Percentiles rank a stretch among this genome's conserved stretches.
phyloP scores from a whole-genome alignment of 1,140 invertebrate species.

The Coptotermes formosanus region DNA sequence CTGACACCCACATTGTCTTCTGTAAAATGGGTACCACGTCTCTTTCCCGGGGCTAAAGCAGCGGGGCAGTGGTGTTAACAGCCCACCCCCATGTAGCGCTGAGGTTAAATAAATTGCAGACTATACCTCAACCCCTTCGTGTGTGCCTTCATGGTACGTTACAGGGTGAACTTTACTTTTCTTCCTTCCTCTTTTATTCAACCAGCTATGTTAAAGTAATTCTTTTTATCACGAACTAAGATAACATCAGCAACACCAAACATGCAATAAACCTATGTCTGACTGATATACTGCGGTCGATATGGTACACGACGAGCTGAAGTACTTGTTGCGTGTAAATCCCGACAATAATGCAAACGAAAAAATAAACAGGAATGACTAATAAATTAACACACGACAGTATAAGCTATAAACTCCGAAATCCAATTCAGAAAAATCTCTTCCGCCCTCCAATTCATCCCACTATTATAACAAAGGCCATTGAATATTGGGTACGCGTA shows the following conservation, averaged over 20 bases:
- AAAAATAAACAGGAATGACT: background rate
- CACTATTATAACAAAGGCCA: conserved; percentile 7
- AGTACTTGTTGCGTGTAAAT: background rate
- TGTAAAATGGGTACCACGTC: too few relatives aligned
- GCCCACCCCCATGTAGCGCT: too few relatives aligned
- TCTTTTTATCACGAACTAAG: too few relatives aligned
- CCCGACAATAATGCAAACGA: background rate
- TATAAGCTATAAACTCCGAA: background rate
- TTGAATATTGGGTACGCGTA: background rate
- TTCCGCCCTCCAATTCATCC: background rate
- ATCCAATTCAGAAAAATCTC: background rate
- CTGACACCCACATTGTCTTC: too few relatives aligned
- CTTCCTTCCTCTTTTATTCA: too few relatives aligned
- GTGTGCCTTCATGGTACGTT: too few relatives aligned
- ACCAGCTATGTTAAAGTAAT: too few relatives aligned
- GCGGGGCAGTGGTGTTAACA: too few relatives aligned
- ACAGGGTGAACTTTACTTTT: too few relatives aligned
- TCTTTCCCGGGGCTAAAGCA: too few relatives aligned
- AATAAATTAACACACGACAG: conserved; percentile 10
- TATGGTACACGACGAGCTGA: background rate
- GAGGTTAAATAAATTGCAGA: too few relatives aligned
- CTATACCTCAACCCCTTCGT: too few relatives aligned
- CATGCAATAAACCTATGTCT: background rate
- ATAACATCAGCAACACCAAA: background rate
- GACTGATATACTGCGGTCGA: background rate